Evolutionary conservation across 64 coral and sea anemone species (phyloP).

Genomic region (Catalaphyllia jardinei): DNA sequence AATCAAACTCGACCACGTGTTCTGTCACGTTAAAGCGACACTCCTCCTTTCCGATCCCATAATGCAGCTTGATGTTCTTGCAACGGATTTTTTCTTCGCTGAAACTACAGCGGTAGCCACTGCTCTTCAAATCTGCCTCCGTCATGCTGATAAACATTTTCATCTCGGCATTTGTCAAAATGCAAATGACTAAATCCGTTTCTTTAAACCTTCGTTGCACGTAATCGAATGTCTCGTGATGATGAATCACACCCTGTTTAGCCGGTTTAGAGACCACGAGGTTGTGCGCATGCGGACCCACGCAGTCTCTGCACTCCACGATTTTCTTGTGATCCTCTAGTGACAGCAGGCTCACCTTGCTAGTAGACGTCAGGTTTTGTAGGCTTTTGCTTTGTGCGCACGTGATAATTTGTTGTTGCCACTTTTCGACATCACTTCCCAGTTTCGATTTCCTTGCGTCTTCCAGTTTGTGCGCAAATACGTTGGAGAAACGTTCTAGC

Average conservation of each 20-base stretch:
- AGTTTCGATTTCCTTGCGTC: constrained; percentile 74
- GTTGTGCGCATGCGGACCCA: constrained; percentile 71
- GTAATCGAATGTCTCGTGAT: constrained; percentile 73
- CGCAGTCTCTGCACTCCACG: constrained; percentile 54
- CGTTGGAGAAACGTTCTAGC: constrained; percentile 75
- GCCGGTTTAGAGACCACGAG: constrained; percentile 52
- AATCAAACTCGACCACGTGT: constrained; percentile 83
- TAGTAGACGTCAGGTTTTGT: constrained; percentile 48
- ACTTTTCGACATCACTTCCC: constrained; percentile 68
- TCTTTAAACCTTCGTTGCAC: constrained; percentile 60
- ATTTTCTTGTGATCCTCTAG: constrained; percentile 75
- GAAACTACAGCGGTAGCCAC: constrained; percentile 50
- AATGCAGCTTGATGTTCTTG: constrained; percentile 71
- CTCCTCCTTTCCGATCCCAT: constrained; percentile 69
- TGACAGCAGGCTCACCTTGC: constrained; percentile 70
- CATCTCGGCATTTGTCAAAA: constrained; percentile 41
- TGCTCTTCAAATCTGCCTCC: constrained; percentile 62
- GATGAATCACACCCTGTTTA: constrained; percentile 49
- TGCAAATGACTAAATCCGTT: constrained; percentile 53
- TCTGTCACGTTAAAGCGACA: constrained; percentile 69
- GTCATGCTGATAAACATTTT: constrained; percentile 62
- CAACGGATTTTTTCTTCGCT: constrained; percentile 77
- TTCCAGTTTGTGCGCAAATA: constrained; percentile 83
- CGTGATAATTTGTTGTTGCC: constrained; percentile 72
- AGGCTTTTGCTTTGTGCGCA: constrained; percentile 82